Percentiles rank a stretch among this genome's conserved stretches.
Conservation (phyloP, 2,797 vertebrate species). For the Podarcis lilfordi region DNA sequence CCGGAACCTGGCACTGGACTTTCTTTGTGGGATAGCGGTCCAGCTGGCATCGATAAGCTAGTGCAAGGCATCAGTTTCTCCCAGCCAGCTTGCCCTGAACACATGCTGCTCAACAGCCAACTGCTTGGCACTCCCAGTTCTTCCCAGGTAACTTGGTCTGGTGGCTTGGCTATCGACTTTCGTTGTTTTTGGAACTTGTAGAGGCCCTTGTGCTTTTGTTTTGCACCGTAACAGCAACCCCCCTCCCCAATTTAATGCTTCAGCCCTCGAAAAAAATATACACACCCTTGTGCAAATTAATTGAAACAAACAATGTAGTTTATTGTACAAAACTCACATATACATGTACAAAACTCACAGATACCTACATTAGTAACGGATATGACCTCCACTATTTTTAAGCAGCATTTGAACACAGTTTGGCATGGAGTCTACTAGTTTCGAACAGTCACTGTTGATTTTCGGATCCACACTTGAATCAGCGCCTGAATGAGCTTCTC, state of each 20-base stretch:
- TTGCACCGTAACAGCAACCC: not conserved
- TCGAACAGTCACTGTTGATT: too few species aligned
- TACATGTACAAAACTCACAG: too few species aligned
- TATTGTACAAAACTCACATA: too few species aligned
- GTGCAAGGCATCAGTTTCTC: constrained; percentile 93
- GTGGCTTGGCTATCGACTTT: not conserved
- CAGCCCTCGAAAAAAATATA: too few species aligned
- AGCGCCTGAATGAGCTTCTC: too few species aligned
- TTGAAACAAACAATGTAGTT: too few species aligned
- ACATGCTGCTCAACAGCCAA: constrained; percentile 95
- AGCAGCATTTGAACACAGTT: too few species aligned
- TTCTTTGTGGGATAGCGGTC: constrained; percentile 82
- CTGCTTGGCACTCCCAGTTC: constrained; percentile 91
- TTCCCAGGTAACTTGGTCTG: constrained; percentile 86
- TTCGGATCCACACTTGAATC: too few species aligned
- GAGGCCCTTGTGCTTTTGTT: not conserved
- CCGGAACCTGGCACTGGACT: constrained; percentile 86
- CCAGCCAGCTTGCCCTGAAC: constrained; percentile 91
- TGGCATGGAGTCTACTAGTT: too few species aligned
- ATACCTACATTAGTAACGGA: too few species aligned
- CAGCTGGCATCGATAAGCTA: constrained; percentile 78
- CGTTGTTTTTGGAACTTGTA: not conserved
- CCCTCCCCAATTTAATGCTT: not conserved
- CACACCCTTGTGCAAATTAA: too few species aligned
- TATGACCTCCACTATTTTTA: too few species aligned